phyloP scores from a whole-genome alignment of 64 coral and sea anemone species.

The Actinia equina region DNA sequence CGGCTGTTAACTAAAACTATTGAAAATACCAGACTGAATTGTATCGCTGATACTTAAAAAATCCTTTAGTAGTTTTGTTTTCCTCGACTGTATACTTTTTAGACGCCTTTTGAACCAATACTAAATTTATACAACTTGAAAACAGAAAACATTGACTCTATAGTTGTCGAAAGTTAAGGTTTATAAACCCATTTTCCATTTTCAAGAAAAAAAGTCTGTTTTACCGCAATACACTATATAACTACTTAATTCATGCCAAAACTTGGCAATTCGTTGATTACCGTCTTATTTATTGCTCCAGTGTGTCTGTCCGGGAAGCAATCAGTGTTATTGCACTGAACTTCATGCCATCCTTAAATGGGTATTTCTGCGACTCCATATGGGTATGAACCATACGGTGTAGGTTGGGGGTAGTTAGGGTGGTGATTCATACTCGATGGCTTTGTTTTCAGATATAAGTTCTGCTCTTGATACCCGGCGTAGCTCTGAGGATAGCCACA shows the following conservation, averaged over 20 bases:
- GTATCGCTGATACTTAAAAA: neutral
- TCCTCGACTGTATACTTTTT: neutral
- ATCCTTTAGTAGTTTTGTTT: neutral
- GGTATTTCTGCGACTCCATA: slow-evolving; percentile 89
- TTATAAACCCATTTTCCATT: slow-evolving; percentile 54
- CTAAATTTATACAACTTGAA: slow-evolving; percentile 13
- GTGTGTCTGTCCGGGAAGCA: slow-evolving; percentile 22
- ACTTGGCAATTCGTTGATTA: neutral
- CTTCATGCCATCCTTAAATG: slow-evolving; percentile 45
- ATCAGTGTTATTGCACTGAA: slow-evolving; percentile 21
- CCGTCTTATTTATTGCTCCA: neutral
- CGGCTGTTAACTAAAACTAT: neutral
- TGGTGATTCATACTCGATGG: slow-evolving; percentile 72
- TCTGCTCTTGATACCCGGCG: slow-evolving; percentile 75
- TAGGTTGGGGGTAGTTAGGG: slow-evolving; percentile 77
- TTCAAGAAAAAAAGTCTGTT: slow-evolving; percentile 31
- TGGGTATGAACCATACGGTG: slow-evolving; percentile 68
- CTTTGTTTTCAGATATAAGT: slow-evolving; percentile 86
- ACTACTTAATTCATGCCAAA: neutral
- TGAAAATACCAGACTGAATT: neutral
- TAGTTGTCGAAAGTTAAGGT: slow-evolving; percentile 8
- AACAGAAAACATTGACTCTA: neutral
- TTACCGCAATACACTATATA: slow-evolving; percentile 5
- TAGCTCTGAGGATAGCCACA: slow-evolving; percentile 72
- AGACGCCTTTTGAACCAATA: neutral